These are phyloP conservation scores for Lordiphosa andalusiaca DNA, from an alignment of 2,888 invertebrate genomes.

Conservation along the genomic window DNA sequence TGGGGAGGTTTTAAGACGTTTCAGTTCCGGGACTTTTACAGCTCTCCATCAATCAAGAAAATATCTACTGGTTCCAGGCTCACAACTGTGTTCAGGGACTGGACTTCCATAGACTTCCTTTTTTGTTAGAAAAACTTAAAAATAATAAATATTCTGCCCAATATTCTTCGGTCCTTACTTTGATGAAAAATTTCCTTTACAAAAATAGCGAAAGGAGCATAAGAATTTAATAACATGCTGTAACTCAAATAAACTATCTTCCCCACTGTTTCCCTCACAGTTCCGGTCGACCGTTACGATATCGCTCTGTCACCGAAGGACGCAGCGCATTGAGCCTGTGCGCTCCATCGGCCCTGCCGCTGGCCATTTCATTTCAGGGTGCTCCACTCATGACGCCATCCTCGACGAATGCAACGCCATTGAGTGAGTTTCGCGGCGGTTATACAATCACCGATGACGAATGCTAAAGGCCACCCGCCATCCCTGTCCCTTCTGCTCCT, in stretches of 20 bases:
- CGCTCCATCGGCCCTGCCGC: conserved; percentile 86
- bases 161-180: too few relatives aligned
- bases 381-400: conserved; percentile 81
- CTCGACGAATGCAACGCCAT: conserved; percentile 77
- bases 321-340: conserved; percentile 87
- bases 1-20: too few relatives aligned
- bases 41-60: too few relatives aligned
- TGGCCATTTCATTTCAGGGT: conserved; percentile 88
- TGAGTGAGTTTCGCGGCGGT: conserved; percentile 79
- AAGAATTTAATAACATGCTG: conserved; percentile 8
- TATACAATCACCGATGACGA: conserved; percentile 80
- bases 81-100: too few relatives aligned
- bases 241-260: conserved; percentile 3
- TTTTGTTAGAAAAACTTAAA: too few relatives aligned
- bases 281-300: conserved; percentile 86
- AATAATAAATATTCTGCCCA: too few relatives aligned
- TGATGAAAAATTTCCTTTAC: too few relatives aligned
- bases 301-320: conserved; percentile 86
- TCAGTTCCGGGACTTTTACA: too few relatives aligned
- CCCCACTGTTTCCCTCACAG: conserved; percentile 79
- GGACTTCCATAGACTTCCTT: too few relatives aligned
- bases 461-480: conserved; percentile 55
- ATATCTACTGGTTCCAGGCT: too few relatives aligned
- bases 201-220: background rate
- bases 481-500: background rate